Evolutionary conservation across 2,113 vertebrate genomes (phyloP), one percentile per base, ranked within the genome.

Genomic region (Hippocampus abdominalis): DNA sequence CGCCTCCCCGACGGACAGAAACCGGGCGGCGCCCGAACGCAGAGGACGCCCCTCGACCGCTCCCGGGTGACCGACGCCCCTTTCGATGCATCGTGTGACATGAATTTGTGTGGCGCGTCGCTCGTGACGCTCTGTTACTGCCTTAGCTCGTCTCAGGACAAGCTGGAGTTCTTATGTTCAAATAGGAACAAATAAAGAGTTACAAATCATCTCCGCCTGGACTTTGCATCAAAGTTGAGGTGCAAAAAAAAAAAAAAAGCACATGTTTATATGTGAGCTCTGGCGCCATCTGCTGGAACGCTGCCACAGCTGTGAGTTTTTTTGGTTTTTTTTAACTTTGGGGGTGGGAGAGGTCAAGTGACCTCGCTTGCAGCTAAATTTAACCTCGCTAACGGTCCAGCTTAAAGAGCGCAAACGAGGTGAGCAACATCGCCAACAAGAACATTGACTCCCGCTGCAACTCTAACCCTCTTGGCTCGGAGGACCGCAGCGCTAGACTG

Each of bases 11-110:
- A 23, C 21, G 3, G 21, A 21, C 51, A 4, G 3, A 10, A 93
- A 91, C 80, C 76, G 75, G 11, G 36, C 7, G 11, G 51, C 23
- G 51, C 51, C 51, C 11, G 51, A 54, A 59, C 0, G 15, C 27
- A 29, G 27, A 32, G 57, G 57, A 32, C 12, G 8, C 25, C n/a
- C 15, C 27, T 8, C 27, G 4, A n/a, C 49, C 51, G 23, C 51
- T 59, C 56, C 25, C 56, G 13, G 25, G 2, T 0, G 23, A 59
- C 16, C 56, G 6, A 3, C 5, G 23, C 32, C 25, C 12, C 10
- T 11, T 57, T 49, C 5, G 16, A 18, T 49, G 0, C 16, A 49
- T 49, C 5, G 6, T 13, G 46, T 7, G 57, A 60, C 27, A 2
- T 59, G 25, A 16, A 29, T 29, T 29, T 15, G 4, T 27, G 54